phyloP scores from a whole-genome alignment of 2,888 invertebrate genomes.

The Alsophila aescularia region DNA sequence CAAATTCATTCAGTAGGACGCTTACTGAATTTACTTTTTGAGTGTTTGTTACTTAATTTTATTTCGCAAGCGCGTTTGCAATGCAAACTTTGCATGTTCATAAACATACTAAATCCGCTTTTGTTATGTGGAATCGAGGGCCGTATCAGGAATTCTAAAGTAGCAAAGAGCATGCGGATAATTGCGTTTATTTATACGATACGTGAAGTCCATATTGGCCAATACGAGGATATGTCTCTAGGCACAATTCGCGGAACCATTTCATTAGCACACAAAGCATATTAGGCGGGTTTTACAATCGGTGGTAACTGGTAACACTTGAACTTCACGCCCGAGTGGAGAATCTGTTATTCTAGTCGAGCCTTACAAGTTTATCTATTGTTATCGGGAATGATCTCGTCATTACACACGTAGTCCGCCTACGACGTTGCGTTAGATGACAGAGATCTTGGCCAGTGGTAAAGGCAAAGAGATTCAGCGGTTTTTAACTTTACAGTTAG shows the following conservation, averaged over 20 bases:
- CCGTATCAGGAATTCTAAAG: conserved; percentile 32
- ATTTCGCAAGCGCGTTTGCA: conserved; percentile 29
- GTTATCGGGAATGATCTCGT: conserved; percentile 74
- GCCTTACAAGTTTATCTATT: conserved; percentile 69
- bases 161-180: conserved; percentile 22
- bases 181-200: conserved; percentile 36
- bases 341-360: conserved; percentile 64
- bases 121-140: conserved; percentile 35
- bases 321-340: conserved; percentile 47
- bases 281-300: conserved; percentile 39
- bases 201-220: conserved; percentile 39
- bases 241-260: conserved; percentile 35
- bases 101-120: conserved; percentile 29
- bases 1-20: conserved; percentile 15
- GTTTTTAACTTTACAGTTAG: not conserved
- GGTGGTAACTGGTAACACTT: conserved; percentile 25
- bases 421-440: conserved; percentile 67
- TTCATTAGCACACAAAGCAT: conserved; percentile 42
- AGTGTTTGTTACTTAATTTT: conserved; percentile 5
- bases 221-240: conserved; percentile 37
- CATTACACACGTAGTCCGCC: conserved; percentile 73
- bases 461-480: conserved; percentile 41
- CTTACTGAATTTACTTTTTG: conserved; percentile 2
- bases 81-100: too few relatives aligned
- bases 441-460: conserved; percentile 52